phyloP scores from a whole-genome alignment of 1,140 invertebrate genomes.

The Pollicipes pollicipes region DNA sequence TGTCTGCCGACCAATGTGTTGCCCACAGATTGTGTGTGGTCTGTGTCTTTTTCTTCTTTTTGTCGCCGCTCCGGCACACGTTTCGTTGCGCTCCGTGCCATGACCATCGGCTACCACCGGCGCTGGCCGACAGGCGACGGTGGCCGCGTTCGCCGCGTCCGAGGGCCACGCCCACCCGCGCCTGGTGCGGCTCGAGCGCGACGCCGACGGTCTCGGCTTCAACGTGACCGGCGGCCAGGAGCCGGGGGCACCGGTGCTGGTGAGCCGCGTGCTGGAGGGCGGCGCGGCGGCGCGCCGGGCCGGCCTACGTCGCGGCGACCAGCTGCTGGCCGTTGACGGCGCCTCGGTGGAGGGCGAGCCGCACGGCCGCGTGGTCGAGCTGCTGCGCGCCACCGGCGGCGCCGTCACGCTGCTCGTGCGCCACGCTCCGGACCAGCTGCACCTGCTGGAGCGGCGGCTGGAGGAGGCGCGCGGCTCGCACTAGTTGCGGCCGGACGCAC shows the following conservation, averaged over 20 bases:
- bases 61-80: too few species aligned
- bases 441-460: too few species aligned
- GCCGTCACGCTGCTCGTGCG: slow-evolving; percentile 92
- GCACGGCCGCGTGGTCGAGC: slow-evolving; percentile 94
- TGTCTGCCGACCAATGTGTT: neutral
- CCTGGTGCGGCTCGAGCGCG: slow-evolving; percentile 94
- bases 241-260: slow-evolving; percentile 98
- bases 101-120: too few species aligned
- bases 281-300: slow-evolving; percentile 95
- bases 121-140: slow-evolving; percentile 47
- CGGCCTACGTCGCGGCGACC: slow-evolving; percentile 89
- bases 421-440: too few species aligned
- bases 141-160: slow-evolving; percentile 95
- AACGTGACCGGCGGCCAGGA: slow-evolving; percentile 95
- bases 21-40: slow-evolving; percentile 7
- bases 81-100: too few species aligned
- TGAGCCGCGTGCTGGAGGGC: slow-evolving; percentile 25
- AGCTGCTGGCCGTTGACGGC: slow-evolving; percentile 91
- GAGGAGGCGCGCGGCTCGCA: slow-evolving; percentile 78
- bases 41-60: too few species aligned
- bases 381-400: slow-evolving; percentile 89
- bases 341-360: slow-evolving; percentile 97
- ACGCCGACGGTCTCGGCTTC: slow-evolving; percentile 95
- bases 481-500: too few species aligned
- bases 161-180: slow-evolving; percentile 96